These are phyloP conservation scores for Nothobranchius furzeri DNA, from an alignment of 2,113 vertebrate species.

Conservation along the genomic window DNA sequence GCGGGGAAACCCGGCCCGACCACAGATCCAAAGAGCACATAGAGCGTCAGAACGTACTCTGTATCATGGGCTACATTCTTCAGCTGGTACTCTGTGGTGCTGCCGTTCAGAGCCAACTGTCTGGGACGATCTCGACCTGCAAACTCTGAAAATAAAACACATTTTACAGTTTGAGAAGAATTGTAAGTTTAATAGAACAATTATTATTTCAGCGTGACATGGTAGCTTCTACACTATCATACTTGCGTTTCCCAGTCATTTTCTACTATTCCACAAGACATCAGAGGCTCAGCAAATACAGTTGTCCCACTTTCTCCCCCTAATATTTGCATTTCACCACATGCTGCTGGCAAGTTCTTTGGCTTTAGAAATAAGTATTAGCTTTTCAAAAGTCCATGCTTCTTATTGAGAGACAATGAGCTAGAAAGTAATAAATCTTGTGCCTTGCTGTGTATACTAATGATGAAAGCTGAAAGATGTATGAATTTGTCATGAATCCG, in stretches of 20 bases:
- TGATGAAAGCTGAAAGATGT: not conserved
- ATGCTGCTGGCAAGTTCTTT: slow-evolving; percentile 3
- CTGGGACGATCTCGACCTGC: slow-evolving; percentile 81
- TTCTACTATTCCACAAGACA: not conserved
- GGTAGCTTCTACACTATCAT: not conserved
- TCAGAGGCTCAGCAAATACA: slow-evolving; percentile 20
- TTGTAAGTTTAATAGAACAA: no score
- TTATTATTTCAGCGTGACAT: no score
- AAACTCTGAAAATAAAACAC: slow-evolving; percentile 76
- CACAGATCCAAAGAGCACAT: slow-evolving; percentile 84
- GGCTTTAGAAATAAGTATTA: not conserved
- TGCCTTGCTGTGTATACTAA: not conserved
- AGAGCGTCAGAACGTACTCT: slow-evolving; percentile 86
- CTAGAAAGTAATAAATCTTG: not conserved
- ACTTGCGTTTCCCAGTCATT: not conserved
- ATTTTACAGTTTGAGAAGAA: not conserved
- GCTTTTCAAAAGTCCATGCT: slow-evolving; percentile 29
- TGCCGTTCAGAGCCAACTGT: slow-evolving; percentile 83
- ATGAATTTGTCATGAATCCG: not conserved
- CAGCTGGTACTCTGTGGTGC: slow-evolving; percentile 76
- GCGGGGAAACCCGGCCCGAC: slow-evolving; percentile 86
- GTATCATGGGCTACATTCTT: slow-evolving; percentile 83
- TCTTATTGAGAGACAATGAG: not conserved
- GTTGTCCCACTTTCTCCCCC: not conserved
- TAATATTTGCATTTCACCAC: slow-evolving; percentile 24